Percentiles rank a stretch among this genome's conserved stretches.
These are phyloP conservation scores for Rhinoderma darwinii DNA, from an alignment of 2,113 vertebrate species.

Conservation along the genomic window DNA sequence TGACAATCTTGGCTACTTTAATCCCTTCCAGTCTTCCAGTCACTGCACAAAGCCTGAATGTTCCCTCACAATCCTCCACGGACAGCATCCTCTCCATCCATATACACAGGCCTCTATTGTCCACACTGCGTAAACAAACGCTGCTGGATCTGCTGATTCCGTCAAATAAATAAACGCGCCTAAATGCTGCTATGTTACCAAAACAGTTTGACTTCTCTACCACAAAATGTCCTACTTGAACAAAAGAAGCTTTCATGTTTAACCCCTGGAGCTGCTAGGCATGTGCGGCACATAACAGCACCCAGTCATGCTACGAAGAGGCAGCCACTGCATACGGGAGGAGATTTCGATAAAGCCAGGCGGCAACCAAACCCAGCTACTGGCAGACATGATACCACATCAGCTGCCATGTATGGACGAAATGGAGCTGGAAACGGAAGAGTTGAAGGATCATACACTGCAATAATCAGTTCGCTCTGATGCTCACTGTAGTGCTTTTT, in stretches of 20 bases:
- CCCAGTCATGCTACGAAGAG: neutral
- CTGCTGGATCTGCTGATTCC: constrained; percentile 43
- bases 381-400: neutral
- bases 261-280: neutral
- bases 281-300: neutral
- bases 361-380: neutral
- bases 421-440: too few relatives aligned
- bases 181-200: constrained; percentile 46
- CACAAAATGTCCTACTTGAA: constrained; percentile 2
- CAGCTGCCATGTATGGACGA: neutral
- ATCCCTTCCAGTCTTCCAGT: constrained; percentile 55
- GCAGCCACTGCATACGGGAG: neutral
- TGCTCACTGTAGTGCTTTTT: neutral
- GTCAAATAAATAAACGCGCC: constrained; percentile 18
- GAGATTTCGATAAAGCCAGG: neutral
- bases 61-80: constrained; percentile 64
- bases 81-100: constrained; percentile 63
- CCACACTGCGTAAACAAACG: constrained; percentile 57
- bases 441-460: too few relatives aligned
- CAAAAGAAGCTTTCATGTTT: neutral
- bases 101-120: constrained; percentile 61
- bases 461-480: neutral
- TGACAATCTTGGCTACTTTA: constrained; percentile 64
- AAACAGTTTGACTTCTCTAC: constrained; percentile 24
- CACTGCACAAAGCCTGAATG: constrained; percentile 69